A percentile compares a stretch with the other conserved stretches of the same genome.
Conservation (phyloP, 2,797 vertebrate genomes). For the Myotis vivesi region DNA sequence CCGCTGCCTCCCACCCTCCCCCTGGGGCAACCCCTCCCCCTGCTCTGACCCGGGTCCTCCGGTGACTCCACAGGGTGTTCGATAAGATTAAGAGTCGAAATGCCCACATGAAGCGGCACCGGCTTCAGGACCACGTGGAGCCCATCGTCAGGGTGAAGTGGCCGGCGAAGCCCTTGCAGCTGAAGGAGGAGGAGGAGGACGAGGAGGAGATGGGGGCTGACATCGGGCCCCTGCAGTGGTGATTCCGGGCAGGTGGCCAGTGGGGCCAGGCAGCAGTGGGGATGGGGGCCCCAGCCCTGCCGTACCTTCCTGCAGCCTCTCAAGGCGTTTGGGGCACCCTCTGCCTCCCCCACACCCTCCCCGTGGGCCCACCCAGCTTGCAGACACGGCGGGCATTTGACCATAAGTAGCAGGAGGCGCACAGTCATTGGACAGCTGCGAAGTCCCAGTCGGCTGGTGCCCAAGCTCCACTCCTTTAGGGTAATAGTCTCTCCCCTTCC, state of each 20-base stretch:
- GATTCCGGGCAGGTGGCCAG: background rate
- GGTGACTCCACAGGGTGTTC: constrained; percentile 78
- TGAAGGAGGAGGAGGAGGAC: constrained; percentile 67
- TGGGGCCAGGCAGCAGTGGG: background rate
- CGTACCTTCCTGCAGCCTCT: background rate
- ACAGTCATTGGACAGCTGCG: background rate
- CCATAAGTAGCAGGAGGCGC: background rate
- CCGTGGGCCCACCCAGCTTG: background rate
- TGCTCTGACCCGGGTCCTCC: background rate
- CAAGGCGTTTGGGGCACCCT: background rate
- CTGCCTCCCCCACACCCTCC: background rate
- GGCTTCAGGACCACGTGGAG: constrained; percentile 80
- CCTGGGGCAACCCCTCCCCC: rapidly evolving
- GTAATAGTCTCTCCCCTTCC: background rate
- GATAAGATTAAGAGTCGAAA: constrained; percentile 85
- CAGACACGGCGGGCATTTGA: background rate
- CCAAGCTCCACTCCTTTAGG: background rate
- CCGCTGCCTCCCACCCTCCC: too few relatives aligned
- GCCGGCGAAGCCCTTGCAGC: constrained; percentile 66
- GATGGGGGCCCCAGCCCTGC: background rate
- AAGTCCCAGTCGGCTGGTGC: background rate
- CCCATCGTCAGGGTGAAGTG: constrained; percentile 74
- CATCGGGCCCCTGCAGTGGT: constrained; percentile 74
- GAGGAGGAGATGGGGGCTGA: constrained; percentile 65
- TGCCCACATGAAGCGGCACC: constrained; percentile 85